Percentiles rank a stretch among this genome's conserved stretches.
Conservation (phyloP, 2,797 vertebrate species). For the Hippocampus kuda region DNA sequence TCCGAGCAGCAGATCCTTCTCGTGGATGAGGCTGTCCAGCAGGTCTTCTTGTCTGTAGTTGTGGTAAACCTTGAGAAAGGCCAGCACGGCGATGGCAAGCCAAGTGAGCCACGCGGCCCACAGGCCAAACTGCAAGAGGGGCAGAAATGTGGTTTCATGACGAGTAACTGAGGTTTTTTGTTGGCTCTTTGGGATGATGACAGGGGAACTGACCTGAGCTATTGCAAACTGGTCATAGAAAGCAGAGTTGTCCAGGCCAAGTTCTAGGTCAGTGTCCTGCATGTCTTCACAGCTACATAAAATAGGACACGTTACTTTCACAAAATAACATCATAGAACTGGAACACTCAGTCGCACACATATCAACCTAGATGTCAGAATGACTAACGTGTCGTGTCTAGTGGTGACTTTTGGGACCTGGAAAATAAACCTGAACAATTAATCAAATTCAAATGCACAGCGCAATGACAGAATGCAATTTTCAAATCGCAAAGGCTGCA, state of each 20-base stretch:
- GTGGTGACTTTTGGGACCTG: too few species aligned
- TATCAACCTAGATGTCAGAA: too few species aligned
- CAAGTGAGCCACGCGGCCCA: constrained; percentile 95
- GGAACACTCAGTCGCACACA: too few species aligned
- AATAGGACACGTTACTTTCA: constrained; percentile 1
- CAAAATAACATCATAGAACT: too few species aligned
- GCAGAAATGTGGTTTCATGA: not conserved
- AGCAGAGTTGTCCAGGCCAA: constrained; percentile 85
- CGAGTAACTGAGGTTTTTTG: not conserved
- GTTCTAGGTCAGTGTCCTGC: constrained; percentile 84
- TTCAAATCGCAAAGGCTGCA: too few species aligned
- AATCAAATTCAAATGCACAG: too few species aligned
- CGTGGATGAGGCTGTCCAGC: constrained; percentile 87
- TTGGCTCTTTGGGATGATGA: not conserved
- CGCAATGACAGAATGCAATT: too few species aligned
- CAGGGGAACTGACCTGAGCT: constrained; percentile 73
- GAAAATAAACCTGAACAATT: too few species aligned
- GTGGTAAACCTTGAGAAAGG: constrained; percentile 92
- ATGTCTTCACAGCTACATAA: constrained; percentile 83
- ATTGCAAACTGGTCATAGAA: constrained; percentile 95
- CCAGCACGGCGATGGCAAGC: constrained; percentile 84
- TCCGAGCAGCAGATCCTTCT: constrained; percentile 90
- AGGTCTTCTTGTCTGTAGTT: constrained; percentile 92
- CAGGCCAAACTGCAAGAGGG: constrained; percentile 77
- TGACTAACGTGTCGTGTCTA: too few species aligned